A percentile compares a stretch with the other conserved stretches of the same genome.
Evolutionary conservation across 2,113 vertebrate species (phyloP).

Genomic region (Brachionichthys hirsutus): DNA sequence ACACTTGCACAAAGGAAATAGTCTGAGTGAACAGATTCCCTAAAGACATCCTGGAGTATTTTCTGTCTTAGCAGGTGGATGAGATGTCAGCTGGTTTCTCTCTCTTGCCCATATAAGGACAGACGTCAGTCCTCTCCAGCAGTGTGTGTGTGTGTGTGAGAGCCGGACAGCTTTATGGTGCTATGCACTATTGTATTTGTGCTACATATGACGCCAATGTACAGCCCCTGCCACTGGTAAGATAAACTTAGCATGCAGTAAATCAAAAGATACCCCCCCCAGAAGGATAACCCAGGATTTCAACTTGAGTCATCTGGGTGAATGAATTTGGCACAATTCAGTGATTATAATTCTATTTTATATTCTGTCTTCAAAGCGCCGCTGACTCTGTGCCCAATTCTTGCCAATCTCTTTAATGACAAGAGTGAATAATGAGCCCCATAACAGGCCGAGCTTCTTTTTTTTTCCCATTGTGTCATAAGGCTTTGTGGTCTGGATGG

Average conservation of each 20-base stretch:
- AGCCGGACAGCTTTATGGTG: constrained; percentile 24
- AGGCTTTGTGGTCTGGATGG: not conserved
- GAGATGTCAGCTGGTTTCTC: not conserved
- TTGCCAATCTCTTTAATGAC: too few relatives aligned
- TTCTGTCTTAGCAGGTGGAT: too few relatives aligned
- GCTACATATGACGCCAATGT: constrained; percentile 2
- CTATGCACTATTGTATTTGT: constrained; percentile 10
- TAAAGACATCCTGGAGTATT: not conserved
- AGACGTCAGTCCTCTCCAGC: not conserved
- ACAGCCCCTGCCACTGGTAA: constrained; percentile 1
- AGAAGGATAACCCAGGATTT: too few relatives aligned
- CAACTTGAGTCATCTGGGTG: too few relatives aligned
- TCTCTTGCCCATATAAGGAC: constrained; percentile 53
- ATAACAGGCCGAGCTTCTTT: too few relatives aligned
- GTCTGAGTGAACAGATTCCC: not conserved
- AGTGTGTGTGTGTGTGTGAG: constrained; percentile 10
- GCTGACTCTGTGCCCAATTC: too few relatives aligned
- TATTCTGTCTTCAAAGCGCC: too few relatives aligned
- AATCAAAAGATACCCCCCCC: not conserved
- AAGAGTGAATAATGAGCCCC: too few relatives aligned
- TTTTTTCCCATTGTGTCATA: not conserved
- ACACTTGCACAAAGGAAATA: constrained; percentile 35
- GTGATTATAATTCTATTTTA: too few relatives aligned
- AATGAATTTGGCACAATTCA: too few relatives aligned
- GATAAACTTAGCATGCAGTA: not conserved